Base-by-base conservation (phyloP, 2,797 vertebrate species). In the Enteromius treurensis region DNA sequence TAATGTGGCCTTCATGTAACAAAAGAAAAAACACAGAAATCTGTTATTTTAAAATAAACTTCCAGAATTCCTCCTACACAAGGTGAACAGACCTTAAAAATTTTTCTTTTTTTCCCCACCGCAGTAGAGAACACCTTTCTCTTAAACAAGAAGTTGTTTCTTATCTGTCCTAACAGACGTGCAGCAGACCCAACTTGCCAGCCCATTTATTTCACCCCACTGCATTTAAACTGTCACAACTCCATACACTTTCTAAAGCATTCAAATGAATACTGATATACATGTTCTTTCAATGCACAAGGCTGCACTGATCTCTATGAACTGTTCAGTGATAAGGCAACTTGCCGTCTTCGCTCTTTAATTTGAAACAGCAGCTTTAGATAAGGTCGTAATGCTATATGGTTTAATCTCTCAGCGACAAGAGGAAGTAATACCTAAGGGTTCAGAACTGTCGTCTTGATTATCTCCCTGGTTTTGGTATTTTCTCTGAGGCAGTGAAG, bases 391-490 rank as follows among this genome's bases (percentile, higher is more conserved):
- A 69, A 82, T 34, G 49, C 42, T 65, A 34, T 73, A 51, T 79
- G 70, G 62, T 58, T 79, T 85, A 83, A 87, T 87, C 83, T 79
- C 40, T 67, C 34, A 29, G 40, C 2, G 47, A 77, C 83, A 83
- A 68, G 80, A 55, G 65, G 53, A 62, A 62, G 58, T 84, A 60
- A 79, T 79, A 80, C 69, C 80, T 85, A 74, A 79, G 32, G 65
- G 73, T 76, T 80, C 47, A 51, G 40, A 17, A 64, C 80, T 76
- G 62, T 79, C 75, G n/a, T 29, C 40, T 47, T 40, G 76, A 82
- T 79, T 64, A 62, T 75, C 77, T 70, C 21, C 23, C 14, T 19
- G 21, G 9, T 5, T 83, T 47, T 80, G 58, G 65, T 62, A 47
- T 68, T 58, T 79, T 81, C 67, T 68, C 73, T 42, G 58, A 3